These are phyloP conservation scores for Pemphigus obesinymphae DNA, from an alignment of 1,140 invertebrate species.

Conservation along the genomic window DNA sequence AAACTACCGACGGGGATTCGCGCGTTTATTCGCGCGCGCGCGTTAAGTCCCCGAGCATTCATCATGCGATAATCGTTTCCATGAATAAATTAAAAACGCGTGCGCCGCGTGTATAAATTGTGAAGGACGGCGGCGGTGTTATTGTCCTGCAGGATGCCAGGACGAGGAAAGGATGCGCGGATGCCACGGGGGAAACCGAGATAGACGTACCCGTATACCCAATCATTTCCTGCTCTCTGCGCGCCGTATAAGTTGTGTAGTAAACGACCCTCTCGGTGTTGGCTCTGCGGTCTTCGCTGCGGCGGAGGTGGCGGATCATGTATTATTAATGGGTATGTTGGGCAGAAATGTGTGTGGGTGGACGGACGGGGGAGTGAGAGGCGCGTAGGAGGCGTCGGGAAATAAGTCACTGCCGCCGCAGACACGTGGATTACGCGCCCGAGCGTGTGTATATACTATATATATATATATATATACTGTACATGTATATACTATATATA, in stretches of 20 bases:
- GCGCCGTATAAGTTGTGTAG: not conserved
- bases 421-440: not conserved
- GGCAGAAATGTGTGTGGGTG: not conserved
- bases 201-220: not conserved
- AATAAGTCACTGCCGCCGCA: not conserved
- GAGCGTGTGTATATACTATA: not conserved
- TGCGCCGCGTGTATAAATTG: not conserved
- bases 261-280: conserved; percentile 1
- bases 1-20: not conserved
- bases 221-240: not conserved
- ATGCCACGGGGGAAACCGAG: not conserved
- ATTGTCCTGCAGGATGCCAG: too few species aligned
- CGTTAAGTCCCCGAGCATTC: conserved; percentile 25
- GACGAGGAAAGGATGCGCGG: not conserved
- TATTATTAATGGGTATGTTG: conserved; percentile 33
- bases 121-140: too few species aligned
- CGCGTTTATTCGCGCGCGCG: not conserved
- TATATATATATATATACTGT: not conserved
- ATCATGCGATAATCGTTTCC: conserved; percentile 36
- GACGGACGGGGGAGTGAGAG: not conserved
- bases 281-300: not conserved
- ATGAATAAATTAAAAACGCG: conserved; percentile 38
- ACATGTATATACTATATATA: not conserved
- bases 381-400: not conserved
- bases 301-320: conserved; percentile 2